Conservation (phyloP, 2,888 invertebrate species). For the Troides aeacus region DNA sequence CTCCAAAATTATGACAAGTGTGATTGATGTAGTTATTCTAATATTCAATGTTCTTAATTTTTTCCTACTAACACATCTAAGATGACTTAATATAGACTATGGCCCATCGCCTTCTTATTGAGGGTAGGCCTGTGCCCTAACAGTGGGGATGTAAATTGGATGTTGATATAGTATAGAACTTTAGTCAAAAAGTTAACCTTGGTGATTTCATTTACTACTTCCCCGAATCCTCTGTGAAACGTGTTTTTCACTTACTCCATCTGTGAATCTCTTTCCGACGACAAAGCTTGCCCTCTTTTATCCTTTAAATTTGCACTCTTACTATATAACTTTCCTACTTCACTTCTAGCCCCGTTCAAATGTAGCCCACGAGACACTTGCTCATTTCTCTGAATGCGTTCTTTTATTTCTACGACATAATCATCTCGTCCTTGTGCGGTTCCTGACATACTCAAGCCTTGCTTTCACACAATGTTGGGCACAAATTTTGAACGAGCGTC, state of each 20-base stretch:
- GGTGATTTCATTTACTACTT: no score
- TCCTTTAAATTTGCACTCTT: slow-evolving; percentile 16
- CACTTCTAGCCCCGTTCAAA: slow-evolving; percentile 13
- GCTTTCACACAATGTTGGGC: slow-evolving; percentile 14
- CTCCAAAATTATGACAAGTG: no score
- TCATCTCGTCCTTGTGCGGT: slow-evolving; percentile 19
- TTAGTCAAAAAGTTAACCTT: no score
- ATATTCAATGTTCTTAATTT: no score
- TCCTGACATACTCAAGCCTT: slow-evolving; percentile 15
- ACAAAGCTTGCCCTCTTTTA: slow-evolving; percentile 2
- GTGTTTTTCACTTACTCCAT: slow-evolving; percentile 13
- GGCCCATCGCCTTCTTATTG: no score
- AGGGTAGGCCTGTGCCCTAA: no score
- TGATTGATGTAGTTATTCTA: no score
- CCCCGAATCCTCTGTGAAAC: slow-evolving; percentile 7
- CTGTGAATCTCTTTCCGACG: background rate
- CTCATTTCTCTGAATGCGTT: slow-evolving; percentile 23
- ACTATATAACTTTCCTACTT: slow-evolving; percentile 1
- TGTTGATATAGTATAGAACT: no score
- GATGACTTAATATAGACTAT: no score
- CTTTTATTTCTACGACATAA: slow-evolving; percentile 27
- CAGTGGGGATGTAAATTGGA: no score
- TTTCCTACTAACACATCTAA: no score
- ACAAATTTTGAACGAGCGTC: slow-evolving; percentile 14
- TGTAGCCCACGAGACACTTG: slow-evolving; percentile 20